These are phyloP conservation scores for Thunnus albacares DNA, from an alignment of 2,797 vertebrate genomes.

Conservation along the genomic window DNA sequence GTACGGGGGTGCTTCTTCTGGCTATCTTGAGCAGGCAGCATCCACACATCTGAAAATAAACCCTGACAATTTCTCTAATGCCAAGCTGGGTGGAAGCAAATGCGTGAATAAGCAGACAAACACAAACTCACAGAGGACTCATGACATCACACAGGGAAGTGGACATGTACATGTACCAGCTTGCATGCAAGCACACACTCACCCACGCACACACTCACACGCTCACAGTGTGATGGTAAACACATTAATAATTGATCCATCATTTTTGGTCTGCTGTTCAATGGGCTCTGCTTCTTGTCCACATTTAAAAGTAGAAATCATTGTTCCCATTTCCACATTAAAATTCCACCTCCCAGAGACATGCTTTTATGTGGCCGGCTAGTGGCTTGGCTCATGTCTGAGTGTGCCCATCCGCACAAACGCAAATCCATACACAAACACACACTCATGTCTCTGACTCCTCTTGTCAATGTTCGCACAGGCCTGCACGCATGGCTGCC, in stretches of 20 bases:
- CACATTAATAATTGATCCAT: constrained; percentile 86
- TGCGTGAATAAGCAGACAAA: constrained; percentile 77
- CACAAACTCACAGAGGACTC: constrained; percentile 68
- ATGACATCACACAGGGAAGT: constrained; percentile 65
- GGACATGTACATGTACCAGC: constrained; percentile 58
- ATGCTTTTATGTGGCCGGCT: constrained; percentile 84
- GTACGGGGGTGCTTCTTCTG: too few species aligned
- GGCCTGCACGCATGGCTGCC: constrained; percentile 46
- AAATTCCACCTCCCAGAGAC: constrained; percentile 85
- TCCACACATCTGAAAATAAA: constrained; percentile 54
- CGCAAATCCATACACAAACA: constrained; percentile 61
- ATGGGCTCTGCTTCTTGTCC: constrained; percentile 80
- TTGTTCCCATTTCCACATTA: constrained; percentile 87
- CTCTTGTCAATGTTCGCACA: constrained; percentile 30
- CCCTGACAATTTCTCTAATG: constrained; percentile 53
- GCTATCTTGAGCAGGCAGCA: constrained; percentile 21
- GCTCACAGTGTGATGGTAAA: constrained; percentile 75
- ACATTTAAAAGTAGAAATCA: constrained; percentile 85
- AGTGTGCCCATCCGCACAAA: constrained; percentile 82
- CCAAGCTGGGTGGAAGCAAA: constrained; percentile 70
- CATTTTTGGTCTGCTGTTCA: constrained; percentile 80
- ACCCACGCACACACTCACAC: constrained; percentile 31
- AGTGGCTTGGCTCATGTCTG: constrained; percentile 84
- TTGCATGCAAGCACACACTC: constrained; percentile 50
- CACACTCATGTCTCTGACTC: constrained; percentile 61